Conservation (phyloP, 2,888 invertebrate species). For the Agriopis aurantiaria region DNA sequence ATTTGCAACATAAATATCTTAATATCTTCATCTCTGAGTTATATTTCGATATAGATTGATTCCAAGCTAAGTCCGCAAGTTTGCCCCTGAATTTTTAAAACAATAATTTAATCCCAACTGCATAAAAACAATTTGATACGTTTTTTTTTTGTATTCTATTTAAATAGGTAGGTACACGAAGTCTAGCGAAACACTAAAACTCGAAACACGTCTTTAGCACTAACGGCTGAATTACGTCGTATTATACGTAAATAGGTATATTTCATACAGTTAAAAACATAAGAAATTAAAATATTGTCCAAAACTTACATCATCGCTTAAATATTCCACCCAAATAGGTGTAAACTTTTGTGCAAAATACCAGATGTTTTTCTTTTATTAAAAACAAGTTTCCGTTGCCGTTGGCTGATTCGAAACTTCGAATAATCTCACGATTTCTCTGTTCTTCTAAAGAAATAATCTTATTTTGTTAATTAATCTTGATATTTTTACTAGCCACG, state of each 20-base stretch:
- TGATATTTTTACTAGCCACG: too few species aligned
- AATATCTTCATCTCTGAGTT: too few species aligned
- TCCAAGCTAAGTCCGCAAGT: not conserved
- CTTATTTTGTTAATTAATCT: too few species aligned
- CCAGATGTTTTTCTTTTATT: conserved; percentile 22
- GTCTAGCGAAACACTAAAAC: not conserved
- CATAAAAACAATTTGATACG: too few species aligned
- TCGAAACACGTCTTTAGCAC: not conserved
- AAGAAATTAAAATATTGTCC: not conserved
- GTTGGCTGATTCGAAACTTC: not conserved
- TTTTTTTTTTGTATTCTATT: too few species aligned
- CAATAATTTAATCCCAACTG: not conserved
- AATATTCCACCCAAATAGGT: conserved; percentile 11
- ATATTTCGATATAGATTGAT: too few species aligned
- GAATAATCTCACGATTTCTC: too few species aligned
- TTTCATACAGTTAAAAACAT: not conserved
- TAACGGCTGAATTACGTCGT: too few species aligned
- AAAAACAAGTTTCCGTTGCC: conserved; percentile 21
- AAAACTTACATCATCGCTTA: conserved; percentile 22
- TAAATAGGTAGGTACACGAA: not conserved
- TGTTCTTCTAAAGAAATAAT: too few species aligned
- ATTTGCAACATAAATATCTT: too few species aligned
- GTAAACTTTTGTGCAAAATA: conserved; percentile 21
- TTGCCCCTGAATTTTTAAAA: not conserved
- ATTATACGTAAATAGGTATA: too few species aligned